A percentile compares a stretch with the other conserved stretches of the same genome.
Evolutionary conservation across 2,888 invertebrate genomes (phyloP).

Genomic region (Sarcophaga subvicina): DNA sequence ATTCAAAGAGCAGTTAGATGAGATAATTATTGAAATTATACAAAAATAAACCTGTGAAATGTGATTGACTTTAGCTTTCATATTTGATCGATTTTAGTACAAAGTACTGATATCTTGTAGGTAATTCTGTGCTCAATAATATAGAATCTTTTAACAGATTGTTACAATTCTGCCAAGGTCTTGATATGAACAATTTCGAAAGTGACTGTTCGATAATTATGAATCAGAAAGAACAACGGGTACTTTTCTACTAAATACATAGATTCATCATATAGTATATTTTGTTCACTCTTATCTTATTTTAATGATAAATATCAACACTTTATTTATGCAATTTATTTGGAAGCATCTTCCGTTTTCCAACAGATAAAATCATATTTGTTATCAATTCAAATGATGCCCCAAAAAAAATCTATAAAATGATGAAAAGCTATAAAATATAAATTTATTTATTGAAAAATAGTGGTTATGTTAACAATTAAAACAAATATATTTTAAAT

Average conservation of each 20-base stretch:
- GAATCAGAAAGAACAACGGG: neutral
- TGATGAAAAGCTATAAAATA: neutral
- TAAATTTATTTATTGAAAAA: slow-evolving; percentile 42
- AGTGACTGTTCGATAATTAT: slow-evolving; percentile 15
- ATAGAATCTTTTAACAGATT: neutral
- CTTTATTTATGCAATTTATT: slow-evolving; percentile 20
- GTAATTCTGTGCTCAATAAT: too few relatives aligned
- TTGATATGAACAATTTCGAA: slow-evolving; percentile 5
- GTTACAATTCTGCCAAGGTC: neutral
- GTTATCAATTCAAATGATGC: slow-evolving; percentile 25
- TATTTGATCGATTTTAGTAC: too few relatives aligned
- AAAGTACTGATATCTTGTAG: too few relatives aligned
- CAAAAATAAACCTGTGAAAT: too few relatives aligned
- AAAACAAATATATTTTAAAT: neutral
- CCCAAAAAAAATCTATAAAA: slow-evolving; percentile 56
- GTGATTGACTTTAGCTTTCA: too few relatives aligned
- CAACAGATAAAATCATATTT: slow-evolving; percentile 37
- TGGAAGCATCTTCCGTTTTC: slow-evolving; percentile 7
- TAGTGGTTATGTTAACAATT: neutral
- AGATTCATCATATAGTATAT: neutral
- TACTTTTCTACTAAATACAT: neutral
- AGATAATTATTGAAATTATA: too few relatives aligned
- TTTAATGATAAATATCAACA: neutral
- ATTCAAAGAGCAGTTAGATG: too few relatives aligned
- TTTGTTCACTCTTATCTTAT: neutral